phyloP scores from a whole-genome alignment of 2,888 invertebrate species.

The Drosophila nr. medialis region DNA sequence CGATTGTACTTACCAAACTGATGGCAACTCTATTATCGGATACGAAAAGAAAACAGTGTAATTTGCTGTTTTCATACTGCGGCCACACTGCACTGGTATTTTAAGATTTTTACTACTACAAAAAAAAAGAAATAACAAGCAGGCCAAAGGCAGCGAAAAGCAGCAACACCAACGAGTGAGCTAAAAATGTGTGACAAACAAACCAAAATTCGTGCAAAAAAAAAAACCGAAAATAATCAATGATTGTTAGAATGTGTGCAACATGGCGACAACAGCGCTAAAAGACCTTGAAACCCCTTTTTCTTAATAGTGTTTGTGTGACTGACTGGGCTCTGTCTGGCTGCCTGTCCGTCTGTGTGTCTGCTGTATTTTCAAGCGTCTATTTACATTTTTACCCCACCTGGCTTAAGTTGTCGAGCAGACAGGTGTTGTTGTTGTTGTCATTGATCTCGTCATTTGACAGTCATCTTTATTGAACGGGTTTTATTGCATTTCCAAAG shows the following conservation, averaged over 20 bases:
- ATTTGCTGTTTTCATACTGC: slow-evolving; percentile 21
- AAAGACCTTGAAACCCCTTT: slow-evolving; percentile 62
- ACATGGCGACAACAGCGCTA: slow-evolving; percentile 23
- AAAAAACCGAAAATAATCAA: slow-evolving; percentile 57
- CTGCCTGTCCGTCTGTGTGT: not conserved
- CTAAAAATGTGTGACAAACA: slow-evolving; percentile 50
- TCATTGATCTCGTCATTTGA: slow-evolving; percentile 36
- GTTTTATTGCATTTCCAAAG: slow-evolving; percentile 31
- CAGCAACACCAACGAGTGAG: slow-evolving; percentile 61
- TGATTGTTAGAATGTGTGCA: slow-evolving; percentile 44
- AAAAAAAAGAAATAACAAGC: slow-evolving; percentile 52
- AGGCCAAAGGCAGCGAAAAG: slow-evolving; percentile 47
- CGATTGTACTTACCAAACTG: not conserved
- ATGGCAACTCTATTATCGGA: slow-evolving; percentile 17
- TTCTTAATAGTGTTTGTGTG: slow-evolving; percentile 10
- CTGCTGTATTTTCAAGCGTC: slow-evolving; percentile 62
- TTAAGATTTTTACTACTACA: slow-evolving; percentile 49
- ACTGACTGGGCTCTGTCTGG: slow-evolving; percentile 1
- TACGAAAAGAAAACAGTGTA: not conserved
- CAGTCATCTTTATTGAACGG: slow-evolving; percentile 34
- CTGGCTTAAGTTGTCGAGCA: slow-evolving; percentile 55
- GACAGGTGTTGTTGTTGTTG: slow-evolving; percentile 71
- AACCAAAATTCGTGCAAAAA: slow-evolving; percentile 47
- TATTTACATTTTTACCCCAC: slow-evolving; percentile 74
- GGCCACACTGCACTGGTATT: slow-evolving; percentile 52